Evolutionary conservation across 2,113 vertebrate genomes (phyloP), one percentile per base, ranked within the genome.

Genomic region (Eonycteris spelaea): DNA sequence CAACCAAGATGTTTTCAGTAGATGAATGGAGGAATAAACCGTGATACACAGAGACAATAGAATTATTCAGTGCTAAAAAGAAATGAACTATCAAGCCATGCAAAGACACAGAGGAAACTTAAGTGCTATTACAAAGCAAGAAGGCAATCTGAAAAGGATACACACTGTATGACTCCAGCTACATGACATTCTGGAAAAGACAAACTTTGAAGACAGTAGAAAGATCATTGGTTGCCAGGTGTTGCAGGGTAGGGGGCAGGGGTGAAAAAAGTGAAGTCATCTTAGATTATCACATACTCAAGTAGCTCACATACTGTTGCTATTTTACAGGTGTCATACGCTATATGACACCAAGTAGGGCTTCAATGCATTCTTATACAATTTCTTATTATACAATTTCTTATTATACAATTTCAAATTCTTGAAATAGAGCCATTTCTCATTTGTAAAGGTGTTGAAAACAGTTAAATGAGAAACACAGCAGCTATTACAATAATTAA

Each of bases 231-330:
- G 38, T 68, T 86, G 48, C 30, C 16, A 22, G 51, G 48, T 16
- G 2, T 19, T 77, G 13, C 16, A 0, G 1, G 30, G 13, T 8
- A 2, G 19, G 18, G 3, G 10, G 33, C 48, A 48, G n/a, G 33
- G 38, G 3, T 74, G 53, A 68, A 88, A 53, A 91, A 51, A 19
- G 14, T 5, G 18, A 19, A 48, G 3, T 53, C 26, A n/a, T 53
- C 15, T 57, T 71, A 91, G 59, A 5, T 86, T 14, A 11, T 48
- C 28, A 33, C 9, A 35, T 15, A 40, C 18, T 79, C 4, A 59
- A 16, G n/a, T 83, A 28, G 24, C n/a, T 35, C 55, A 45, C 7
- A 48, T 51, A 22, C 19, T 45, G 53, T 24, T 74, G 11, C 26
- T 68, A 30, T 48, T 94, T 68, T 14, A 38, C n/a, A 61, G 28